These are phyloP conservation scores for Pseudomyrmex concolor DNA, from an alignment of 1,140 invertebrate genomes.

Conservation along the genomic window DNA sequence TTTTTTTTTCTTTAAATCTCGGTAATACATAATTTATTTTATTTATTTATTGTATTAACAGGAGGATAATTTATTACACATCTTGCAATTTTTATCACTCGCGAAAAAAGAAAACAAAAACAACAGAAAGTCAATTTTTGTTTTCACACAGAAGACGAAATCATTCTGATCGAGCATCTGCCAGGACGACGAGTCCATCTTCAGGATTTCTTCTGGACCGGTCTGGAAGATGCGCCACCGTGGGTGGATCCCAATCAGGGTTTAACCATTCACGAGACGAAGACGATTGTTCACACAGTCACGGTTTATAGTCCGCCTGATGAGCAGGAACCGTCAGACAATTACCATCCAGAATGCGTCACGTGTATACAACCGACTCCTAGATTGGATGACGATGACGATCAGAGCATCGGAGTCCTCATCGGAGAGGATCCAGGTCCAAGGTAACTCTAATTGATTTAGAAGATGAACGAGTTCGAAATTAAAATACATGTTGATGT, in stretches of 20 bases:
- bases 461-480: not conserved
- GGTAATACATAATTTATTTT: not conserved
- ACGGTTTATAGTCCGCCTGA: slow-evolving; percentile 79
- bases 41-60: too few species aligned
- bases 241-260: slow-evolving; percentile 81
- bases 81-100: not conserved
- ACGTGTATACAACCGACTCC: slow-evolving; percentile 82
- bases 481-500: not conserved
- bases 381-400: slow-evolving; percentile 75
- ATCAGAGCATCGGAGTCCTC: slow-evolving; percentile 81
- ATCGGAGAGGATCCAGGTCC: slow-evolving; percentile 83
- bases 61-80: too few species aligned
- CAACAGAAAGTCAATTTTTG: not conserved
- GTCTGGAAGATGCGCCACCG: slow-evolving; percentile 90
- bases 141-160: slow-evolving; percentile 80
- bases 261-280: slow-evolving; percentile 81
- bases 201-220: slow-evolving; percentile 95
- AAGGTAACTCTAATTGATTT: slow-evolving; percentile 69
- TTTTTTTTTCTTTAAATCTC: not conserved
- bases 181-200: slow-evolving; percentile 87
- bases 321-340: slow-evolving; percentile 6
- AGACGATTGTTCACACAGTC: slow-evolving; percentile 79
- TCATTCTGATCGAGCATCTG: slow-evolving; percentile 84
- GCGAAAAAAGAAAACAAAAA: not conserved
- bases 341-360: slow-evolving; percentile 68